Percentiles rank a stretch among this genome's conserved stretches.
phyloP scores from a whole-genome alignment of 2,797 vertebrate species.

The Falco biarmicus region DNA sequence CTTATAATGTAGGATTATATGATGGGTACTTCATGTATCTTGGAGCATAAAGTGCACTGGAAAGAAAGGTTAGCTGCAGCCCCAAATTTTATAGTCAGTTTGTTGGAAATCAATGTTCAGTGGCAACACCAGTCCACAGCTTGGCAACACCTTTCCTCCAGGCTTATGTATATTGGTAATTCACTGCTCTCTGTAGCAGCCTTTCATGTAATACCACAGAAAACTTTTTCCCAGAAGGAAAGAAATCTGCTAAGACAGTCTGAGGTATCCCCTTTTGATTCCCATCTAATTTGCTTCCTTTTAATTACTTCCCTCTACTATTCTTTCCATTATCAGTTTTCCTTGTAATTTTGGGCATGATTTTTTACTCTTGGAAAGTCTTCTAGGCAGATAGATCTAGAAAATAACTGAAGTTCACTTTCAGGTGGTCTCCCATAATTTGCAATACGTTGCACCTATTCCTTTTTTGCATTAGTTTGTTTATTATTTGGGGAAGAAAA shows the following conservation, averaged over 20 bases:
- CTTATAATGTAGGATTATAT: neutral
- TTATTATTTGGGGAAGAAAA: neutral
- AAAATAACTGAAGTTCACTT: neutral
- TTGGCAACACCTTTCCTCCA: neutral
- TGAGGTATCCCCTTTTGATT: neutral
- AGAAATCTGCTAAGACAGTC: neutral
- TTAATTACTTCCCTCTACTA: neutral
- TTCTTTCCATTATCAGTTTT: neutral
- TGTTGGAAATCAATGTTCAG: neutral
- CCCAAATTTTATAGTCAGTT: neutral
- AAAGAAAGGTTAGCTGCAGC: neutral
- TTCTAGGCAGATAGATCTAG: neutral
- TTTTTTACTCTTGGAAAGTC: neutral
- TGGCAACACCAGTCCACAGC: neutral
- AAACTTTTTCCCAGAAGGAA: neutral
- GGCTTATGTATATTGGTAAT: neutral
- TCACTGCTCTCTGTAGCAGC: neutral
- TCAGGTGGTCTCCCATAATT: neutral
- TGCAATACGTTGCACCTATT: neutral
- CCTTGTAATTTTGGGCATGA: neutral
- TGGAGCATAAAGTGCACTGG: neutral
- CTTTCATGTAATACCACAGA: neutral
- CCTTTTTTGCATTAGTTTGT: neutral
- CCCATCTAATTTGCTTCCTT: neutral
- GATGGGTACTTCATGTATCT: neutral